Evolutionary conservation across 2,113 vertebrate genomes (phyloP), one percentile per base, ranked within the genome.

Genomic region (Connochaetes taurinus): DNA sequence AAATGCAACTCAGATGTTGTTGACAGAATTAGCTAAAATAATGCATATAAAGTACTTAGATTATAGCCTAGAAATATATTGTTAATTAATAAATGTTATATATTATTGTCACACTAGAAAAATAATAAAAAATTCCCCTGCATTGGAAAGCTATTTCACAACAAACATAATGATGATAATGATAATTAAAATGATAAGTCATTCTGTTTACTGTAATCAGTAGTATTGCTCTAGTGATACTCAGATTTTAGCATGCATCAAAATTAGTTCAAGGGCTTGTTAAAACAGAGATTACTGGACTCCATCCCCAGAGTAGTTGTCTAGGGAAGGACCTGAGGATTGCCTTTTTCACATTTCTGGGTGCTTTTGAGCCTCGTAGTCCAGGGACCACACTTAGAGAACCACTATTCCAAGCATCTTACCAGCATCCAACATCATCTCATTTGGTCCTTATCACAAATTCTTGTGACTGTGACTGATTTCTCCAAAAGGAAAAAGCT

Each of bases 31-130:
- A 81, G 43, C 92, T 83, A 29, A 93, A 97, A 62, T 71, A 80
- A 78, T 36, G 43, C 60, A 50, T 47, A 43, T 21, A 36, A 94
- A 74, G 17, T 64, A 23, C 40, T 89, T 57, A 81, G 29, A 52
- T 87, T 88, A 87, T 96, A 93, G 87, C 82, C 45, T 91, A 29
- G 45, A 93, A 96, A 91, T 31, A 64, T 87, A 47, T 36, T 91
- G 60, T 55, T 62, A 50, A 60, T 14, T 80, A 71, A 87, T 62
- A 58, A 47, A 29, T 87, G 4, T 60, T 60, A 31, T 53, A 83
- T 88, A 36, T 67, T 93, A 60, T 86, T 90, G 60, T 13, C 17
- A n/a, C 50, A n/a, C 31, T 83, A 50, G 50, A n/a, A n/a, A 83
- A n/a, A 83, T 53, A 83, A 83, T 36, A 5, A 36, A 82, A 81